Base-by-base conservation (phyloP, 2,888 invertebrate species). In the Acleris sparsana region DNA sequence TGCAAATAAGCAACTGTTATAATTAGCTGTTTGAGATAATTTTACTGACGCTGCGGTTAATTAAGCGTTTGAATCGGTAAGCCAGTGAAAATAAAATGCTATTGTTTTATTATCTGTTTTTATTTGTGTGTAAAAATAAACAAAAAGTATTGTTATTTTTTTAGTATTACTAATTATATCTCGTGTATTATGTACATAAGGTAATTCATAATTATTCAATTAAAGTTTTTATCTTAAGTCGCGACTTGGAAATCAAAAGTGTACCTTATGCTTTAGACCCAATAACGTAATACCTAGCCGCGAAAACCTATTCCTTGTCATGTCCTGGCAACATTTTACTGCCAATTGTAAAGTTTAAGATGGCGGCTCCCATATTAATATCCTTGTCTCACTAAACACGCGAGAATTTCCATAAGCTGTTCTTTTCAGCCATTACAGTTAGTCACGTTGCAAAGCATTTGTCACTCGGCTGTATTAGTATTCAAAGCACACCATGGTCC, bases 351-450 rank as follows among this genome's bases (percentile, higher is more conserved):
- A 39, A 39, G 0, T 39, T 39, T 13, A 39, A 39, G 11, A 39
- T 39, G 39, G 39, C 13, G 39, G 39, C 39, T 39, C 4, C 13
- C 13, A 39, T 2, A 39, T 39, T 13, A 39, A 39, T 39, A 39
- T 39, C 33, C 33, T 33, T 13, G 39, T 39, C 39, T 39, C 13
- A 39, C 39, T 39, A 39, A 39, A 22, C 62, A 44, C 61, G 46
- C 20, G 48, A 43, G 33, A 62, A 62, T 62, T 62, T 55, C 62
- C 62, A 55, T 62, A 55, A 25, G 16, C 62, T 16, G 48, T 62
- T 62, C 29, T 55, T 62, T 62, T 55, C 62, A 62, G 62, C 33
- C 25, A 46, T 20, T 62, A 62, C 62, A 33, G 62, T 62, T 62
- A 62, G 22, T 13, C 48, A 22, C 53, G 55, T 49, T 33, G 62